These are phyloP conservation scores for Microvelia longipes DNA, from an alignment of 1,140 invertebrate genomes.

Conservation along the genomic window DNA sequence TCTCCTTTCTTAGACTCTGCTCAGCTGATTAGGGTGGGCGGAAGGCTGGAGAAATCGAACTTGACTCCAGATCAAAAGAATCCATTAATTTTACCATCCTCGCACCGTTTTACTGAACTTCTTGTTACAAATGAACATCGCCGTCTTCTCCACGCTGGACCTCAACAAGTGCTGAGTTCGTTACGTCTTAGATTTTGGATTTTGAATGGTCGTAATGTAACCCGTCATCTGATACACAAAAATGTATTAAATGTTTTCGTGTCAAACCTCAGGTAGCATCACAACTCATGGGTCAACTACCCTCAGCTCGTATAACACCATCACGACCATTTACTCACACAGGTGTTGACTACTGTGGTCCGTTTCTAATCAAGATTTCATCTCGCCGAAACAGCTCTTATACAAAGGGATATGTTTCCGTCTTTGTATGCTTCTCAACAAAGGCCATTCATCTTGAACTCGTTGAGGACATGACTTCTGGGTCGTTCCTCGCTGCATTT, in stretches of 20 bases:
- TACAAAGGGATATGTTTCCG: constrained; percentile 12
- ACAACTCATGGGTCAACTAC: constrained; percentile 18
- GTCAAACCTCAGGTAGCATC: constrained; percentile 2
- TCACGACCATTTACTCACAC: constrained; percentile 13
- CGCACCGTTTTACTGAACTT: background rate
- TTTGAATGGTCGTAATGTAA: background rate
- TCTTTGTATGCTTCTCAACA: constrained; percentile 25
- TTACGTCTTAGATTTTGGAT: background rate
- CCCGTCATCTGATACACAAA: background rate
- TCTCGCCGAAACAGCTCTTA: background rate
- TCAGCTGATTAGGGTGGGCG: background rate
- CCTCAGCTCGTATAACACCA: constrained; percentile 10
- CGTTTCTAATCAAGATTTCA: constrained; percentile 4
- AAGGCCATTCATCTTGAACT: constrained; percentile 25
- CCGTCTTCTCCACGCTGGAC: background rate
- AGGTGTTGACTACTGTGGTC: constrained; percentile 21
- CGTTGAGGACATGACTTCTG: constrained; percentile 20
- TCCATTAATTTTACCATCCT: background rate
- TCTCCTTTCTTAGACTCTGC: background rate
- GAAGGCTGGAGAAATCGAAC: background rate
- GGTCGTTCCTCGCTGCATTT: constrained; percentile 21
- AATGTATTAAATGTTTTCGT: constrained; percentile 15
- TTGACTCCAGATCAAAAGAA: background rate
- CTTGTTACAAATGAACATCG: background rate
- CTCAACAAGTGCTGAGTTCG: background rate